These are phyloP conservation scores for Pagetopsis macropterus DNA, from an alignment of 2,797 vertebrate species.

Conservation along the genomic window DNA sequence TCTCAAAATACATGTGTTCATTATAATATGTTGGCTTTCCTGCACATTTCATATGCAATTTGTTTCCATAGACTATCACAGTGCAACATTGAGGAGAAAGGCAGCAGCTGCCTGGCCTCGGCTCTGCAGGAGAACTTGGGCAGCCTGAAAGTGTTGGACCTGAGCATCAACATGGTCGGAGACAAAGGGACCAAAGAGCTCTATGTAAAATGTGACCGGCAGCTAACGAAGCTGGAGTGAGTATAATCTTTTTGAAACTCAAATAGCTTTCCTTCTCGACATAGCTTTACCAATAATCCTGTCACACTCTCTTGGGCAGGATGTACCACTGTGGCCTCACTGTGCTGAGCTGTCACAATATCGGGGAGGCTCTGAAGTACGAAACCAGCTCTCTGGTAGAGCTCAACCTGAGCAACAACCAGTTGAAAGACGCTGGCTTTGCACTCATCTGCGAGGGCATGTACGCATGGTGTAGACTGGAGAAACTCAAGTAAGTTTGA, in stretches of 20 bases:
- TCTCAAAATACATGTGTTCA: neutral
- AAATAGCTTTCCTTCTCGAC: neutral
- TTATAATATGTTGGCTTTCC: neutral
- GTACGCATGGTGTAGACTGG: conserved; percentile 38
- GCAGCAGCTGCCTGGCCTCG: conserved; percentile 41
- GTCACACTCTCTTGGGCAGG: conserved; percentile 23
- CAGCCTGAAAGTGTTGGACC: conserved; percentile 45
- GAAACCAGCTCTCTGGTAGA: conserved; percentile 30
- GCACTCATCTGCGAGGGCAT: conserved; percentile 41
- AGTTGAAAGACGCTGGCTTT: conserved; percentile 44
- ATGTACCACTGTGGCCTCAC: conserved; percentile 61
- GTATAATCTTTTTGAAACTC: conserved; percentile 11
- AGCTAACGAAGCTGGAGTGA: conserved; percentile 60
- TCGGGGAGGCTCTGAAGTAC: conserved; percentile 40
- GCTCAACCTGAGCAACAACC: conserved; percentile 64
- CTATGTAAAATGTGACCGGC: conserved; percentile 34
- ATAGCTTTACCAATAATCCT: neutral
- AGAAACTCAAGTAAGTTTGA: conserved; percentile 59
- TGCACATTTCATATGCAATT: neutral
- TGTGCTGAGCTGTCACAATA: conserved; percentile 21
- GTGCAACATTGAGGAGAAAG: conserved; percentile 48
- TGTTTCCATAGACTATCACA: conserved; percentile 56
- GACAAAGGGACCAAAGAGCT: conserved; percentile 48
- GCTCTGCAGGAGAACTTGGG: conserved; percentile 29
- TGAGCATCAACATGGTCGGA: conserved; percentile 61